These are phyloP conservation scores for Drosophila incognita DNA, from an alignment of 2,888 invertebrate species.

Conservation along the genomic window DNA sequence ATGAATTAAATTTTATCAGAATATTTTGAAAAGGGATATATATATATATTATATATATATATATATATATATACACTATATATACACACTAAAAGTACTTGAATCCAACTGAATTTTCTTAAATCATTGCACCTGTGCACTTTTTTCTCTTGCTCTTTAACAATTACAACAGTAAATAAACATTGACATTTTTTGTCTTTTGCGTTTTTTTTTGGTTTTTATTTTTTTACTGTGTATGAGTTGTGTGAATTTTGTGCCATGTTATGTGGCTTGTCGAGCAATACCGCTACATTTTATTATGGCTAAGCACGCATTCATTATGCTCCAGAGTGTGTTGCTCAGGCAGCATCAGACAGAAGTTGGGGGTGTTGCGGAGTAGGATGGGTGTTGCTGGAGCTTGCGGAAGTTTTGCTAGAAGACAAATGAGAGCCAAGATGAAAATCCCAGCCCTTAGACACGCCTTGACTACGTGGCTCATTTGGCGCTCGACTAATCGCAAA, in stretches of 20 bases:
- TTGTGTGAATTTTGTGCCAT: slow-evolving; percentile 38
- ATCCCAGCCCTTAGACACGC: slow-evolving; percentile 1
- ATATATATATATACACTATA: neutral
- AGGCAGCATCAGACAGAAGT: neutral
- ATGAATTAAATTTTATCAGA: neutral
- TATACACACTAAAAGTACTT: no score
- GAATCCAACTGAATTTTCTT: neutral
- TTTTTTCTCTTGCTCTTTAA: neutral
- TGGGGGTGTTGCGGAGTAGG: neutral
- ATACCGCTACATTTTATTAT: slow-evolving; percentile 75
- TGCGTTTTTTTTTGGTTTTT: neutral
- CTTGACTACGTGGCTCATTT: slow-evolving; percentile 68
- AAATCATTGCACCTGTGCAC: neutral
- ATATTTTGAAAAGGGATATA: neutral
- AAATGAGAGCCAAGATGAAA: slow-evolving; percentile 17
- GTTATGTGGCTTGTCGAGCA: slow-evolving; percentile 62
- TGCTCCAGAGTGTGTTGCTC: slow-evolving; percentile 28
- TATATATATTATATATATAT: no score
- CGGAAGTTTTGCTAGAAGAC: slow-evolving; percentile 8
- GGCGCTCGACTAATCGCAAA: slow-evolving; percentile 63
- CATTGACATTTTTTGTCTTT: neutral
- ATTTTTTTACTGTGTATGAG: slow-evolving; percentile 21
- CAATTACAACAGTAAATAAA: no score
- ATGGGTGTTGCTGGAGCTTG: neutral
- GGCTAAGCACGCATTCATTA: slow-evolving; percentile 77